phyloP scores from a whole-genome alignment of 2,113 vertebrate genomes.

The Odocoileus hemionus region DNA sequence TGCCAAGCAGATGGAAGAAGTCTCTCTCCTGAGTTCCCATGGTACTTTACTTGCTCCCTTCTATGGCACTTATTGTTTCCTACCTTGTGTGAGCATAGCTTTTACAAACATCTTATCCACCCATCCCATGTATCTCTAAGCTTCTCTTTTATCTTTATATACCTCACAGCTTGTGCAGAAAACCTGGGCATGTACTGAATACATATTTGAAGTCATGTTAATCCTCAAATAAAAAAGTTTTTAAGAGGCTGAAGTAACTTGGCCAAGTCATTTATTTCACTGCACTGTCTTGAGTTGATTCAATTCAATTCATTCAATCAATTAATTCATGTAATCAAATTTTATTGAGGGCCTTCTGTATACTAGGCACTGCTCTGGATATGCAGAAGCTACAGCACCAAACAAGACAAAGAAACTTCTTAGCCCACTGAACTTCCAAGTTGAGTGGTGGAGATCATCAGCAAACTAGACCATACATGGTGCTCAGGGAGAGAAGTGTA shows the following conservation, averaged over 20 bases:
- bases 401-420: neutral
- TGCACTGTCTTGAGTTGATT: neutral
- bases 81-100: neutral
- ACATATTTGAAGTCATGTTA: neutral
- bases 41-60: neutral
- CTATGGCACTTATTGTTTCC: neutral
- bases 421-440: neutral
- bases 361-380: neutral
- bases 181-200: neutral
- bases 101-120: neutral
- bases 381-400: neutral
- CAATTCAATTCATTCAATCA: neutral
- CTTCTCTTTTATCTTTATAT: neutral
- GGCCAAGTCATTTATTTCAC: neutral
- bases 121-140: neutral
- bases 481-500: neutral
- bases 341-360: neutral
- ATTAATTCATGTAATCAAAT: neutral
- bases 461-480: neutral
- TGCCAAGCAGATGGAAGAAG: neutral
- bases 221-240: neutral
- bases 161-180: neutral
- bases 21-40: neutral
- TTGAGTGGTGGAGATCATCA: neutral
- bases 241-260: neutral